phyloP scores from a whole-genome alignment of 2,113 vertebrate species.

The Verasper variegatus region DNA sequence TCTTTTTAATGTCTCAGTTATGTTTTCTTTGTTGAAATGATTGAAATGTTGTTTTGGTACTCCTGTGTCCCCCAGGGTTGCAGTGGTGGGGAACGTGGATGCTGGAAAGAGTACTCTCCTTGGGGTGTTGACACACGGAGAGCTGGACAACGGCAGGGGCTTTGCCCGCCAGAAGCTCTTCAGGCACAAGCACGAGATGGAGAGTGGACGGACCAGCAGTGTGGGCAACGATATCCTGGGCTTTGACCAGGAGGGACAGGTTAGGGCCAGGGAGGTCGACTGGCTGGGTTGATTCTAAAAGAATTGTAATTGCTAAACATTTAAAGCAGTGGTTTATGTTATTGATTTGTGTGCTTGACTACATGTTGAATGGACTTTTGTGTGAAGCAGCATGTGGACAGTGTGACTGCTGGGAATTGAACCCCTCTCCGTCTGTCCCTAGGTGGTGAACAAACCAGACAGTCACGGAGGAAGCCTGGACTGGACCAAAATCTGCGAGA shows the following conservation, averaged over 20 bases:
- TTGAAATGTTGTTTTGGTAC: background rate
- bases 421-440: background rate
- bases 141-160: slow-evolving; percentile 96
- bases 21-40: too few species aligned
- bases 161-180: slow-evolving; percentile 98
- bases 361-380: too few species aligned
- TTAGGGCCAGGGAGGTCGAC: slow-evolving; percentile 35
- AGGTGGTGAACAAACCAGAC: slow-evolving; percentile 97
- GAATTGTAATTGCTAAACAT: background rate
- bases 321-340: too few species aligned
- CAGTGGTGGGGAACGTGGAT: slow-evolving; percentile 97
- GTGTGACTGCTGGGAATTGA: background rate
- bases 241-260: slow-evolving; percentile 93
- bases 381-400: background rate
- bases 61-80: slow-evolving; percentile 84
- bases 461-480: slow-evolving; percentile 96
- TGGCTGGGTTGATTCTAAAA: background rate
- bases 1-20: too few species aligned
- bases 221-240: slow-evolving; percentile 98
- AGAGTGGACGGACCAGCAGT: slow-evolving; percentile 97
- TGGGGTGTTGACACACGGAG: slow-evolving; percentile 95
- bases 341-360: too few species aligned
- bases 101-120: slow-evolving; percentile 96
- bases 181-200: slow-evolving; percentile 98
- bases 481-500: slow-evolving; percentile 99